These are phyloP conservation scores for Malacoctenus gilli DNA, from an alignment of 2,797 vertebrate species.

Conservation along the genomic window DNA sequence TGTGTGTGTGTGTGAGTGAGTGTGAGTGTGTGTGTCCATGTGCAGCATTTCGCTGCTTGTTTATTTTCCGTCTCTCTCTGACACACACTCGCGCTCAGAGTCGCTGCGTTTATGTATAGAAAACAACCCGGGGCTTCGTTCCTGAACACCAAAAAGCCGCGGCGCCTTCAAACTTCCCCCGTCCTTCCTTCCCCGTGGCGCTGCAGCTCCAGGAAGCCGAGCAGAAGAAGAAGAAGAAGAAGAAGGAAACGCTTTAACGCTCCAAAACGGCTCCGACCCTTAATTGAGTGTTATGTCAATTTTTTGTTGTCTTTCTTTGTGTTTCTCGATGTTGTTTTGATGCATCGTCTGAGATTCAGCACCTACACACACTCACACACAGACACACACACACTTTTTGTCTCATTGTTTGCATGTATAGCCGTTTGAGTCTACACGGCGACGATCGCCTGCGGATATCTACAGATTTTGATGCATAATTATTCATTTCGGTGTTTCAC, in stretches of 20 bases:
- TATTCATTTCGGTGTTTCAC: background rate
- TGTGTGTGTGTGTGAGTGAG: background rate
- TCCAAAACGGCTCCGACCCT: slow-evolving; percentile 40
- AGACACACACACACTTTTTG: no score
- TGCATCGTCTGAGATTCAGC: slow-evolving; percentile 11
- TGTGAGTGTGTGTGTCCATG: background rate
- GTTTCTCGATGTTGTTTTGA: slow-evolving; percentile 24
- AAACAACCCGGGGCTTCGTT: slow-evolving; percentile 59
- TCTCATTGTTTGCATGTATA: slow-evolving; percentile 1
- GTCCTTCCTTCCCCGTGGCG: slow-evolving; percentile 40
- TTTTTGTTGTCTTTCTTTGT: slow-evolving; percentile 23
- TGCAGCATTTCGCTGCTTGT: slow-evolving; percentile 9
- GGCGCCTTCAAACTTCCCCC: slow-evolving; percentile 22
- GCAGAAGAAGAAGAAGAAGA: no score
- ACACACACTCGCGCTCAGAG: slow-evolving; percentile 35
- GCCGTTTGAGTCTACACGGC: background rate
- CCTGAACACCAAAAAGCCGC: slow-evolving; percentile 43
- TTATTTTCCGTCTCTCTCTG: slow-evolving; percentile 21
- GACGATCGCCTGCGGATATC: slow-evolving; percentile 2
- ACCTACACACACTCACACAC: no score
- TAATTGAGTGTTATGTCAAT: slow-evolving; percentile 30
- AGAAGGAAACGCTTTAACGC: slow-evolving; percentile 50
- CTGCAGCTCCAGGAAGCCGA: slow-evolving; percentile 34
- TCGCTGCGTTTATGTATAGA: slow-evolving; percentile 47
- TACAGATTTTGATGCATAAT: background rate